A percentile compares a stretch with the other conserved stretches of the same genome.
Evolutionary conservation across 1,140 invertebrate species (phyloP).

Genomic region (Coptotermes formosanus): DNA sequence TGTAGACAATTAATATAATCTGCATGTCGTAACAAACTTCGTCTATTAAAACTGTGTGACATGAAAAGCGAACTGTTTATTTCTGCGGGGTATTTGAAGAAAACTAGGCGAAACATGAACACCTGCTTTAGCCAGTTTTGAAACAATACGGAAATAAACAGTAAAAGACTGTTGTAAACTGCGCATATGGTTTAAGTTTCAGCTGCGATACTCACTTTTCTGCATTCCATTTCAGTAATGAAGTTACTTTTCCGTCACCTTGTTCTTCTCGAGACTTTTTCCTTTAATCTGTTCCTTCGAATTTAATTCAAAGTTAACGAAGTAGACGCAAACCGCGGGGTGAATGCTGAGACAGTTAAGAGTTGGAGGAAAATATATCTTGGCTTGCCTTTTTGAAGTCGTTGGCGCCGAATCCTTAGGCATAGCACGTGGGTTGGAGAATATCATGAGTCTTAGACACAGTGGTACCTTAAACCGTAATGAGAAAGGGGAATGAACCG

Average conservation of each 20-base stretch:
- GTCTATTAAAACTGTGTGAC: no score
- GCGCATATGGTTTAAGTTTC: no score
- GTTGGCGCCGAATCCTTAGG: not conserved
- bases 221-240: constrained; percentile 2
- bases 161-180: no score
- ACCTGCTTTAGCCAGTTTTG: no score
- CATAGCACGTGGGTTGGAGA: not conserved
- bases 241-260: constrained; percentile 36
- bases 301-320: constrained; percentile 16
- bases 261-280: constrained; percentile 32
- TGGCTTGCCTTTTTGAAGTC: not conserved
- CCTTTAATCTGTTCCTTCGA: constrained; percentile 9
- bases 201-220: not conserved
- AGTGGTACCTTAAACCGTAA: not conserved
- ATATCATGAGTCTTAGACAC: not conserved
- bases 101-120: no score
- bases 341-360: not conserved
- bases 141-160: no score
- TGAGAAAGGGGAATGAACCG: not conserved
- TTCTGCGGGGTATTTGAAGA: no score
- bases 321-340: not conserved
- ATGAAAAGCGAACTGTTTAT: no score
- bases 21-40: no score
- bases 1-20: no score
- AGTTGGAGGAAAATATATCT: not conserved